Conservation (phyloP, 1,140 invertebrate genomes). For the Aphaenogaster ashmeadi region DNA sequence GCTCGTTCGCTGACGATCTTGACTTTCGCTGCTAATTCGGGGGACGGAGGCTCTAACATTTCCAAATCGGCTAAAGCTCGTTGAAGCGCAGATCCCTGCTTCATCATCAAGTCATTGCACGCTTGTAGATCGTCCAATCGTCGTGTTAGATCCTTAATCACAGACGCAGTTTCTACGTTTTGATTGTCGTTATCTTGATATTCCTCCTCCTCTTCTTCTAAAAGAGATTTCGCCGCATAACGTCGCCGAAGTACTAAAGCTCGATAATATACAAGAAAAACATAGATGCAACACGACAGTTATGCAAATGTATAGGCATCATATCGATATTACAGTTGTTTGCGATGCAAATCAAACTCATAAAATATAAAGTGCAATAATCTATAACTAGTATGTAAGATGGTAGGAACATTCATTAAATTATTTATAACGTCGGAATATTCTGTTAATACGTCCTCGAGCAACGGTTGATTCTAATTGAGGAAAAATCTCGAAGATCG, state of each 20-base stretch:
- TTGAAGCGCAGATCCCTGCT: slow-evolving; percentile 95
- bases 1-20: slow-evolving; percentile 96
- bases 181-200: slow-evolving; percentile 86
- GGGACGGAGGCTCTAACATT: slow-evolving; percentile 88
- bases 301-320: slow-evolving; percentile 8
- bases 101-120: slow-evolving; percentile 96
- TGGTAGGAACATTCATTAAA: background rate
- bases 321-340: slow-evolving; percentile 17
- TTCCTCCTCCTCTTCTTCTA: slow-evolving; percentile 95
- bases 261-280: slow-evolving; percentile 18
- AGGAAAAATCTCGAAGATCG: background rate
- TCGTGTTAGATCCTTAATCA: slow-evolving; percentile 89
- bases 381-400: slow-evolving; percentile 5
- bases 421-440: background rate
- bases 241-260: slow-evolving; percentile 24
- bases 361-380: background rate
- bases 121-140: slow-evolving; percentile 95
- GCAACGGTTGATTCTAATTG: background rate
- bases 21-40: slow-evolving; percentile 88
- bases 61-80: slow-evolving; percentile 95
- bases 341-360: slow-evolving; percentile 6
- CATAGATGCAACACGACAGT: background rate
- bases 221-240: slow-evolving; percentile 78
- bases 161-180: slow-evolving; percentile 85
- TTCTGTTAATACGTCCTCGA: background rate